Percentiles rank a stretch among this genome's conserved stretches.
These are phyloP conservation scores for Enteromius mattozi DNA, from an alignment of 2,797 vertebrate genomes.

Conservation along the genomic window DNA sequence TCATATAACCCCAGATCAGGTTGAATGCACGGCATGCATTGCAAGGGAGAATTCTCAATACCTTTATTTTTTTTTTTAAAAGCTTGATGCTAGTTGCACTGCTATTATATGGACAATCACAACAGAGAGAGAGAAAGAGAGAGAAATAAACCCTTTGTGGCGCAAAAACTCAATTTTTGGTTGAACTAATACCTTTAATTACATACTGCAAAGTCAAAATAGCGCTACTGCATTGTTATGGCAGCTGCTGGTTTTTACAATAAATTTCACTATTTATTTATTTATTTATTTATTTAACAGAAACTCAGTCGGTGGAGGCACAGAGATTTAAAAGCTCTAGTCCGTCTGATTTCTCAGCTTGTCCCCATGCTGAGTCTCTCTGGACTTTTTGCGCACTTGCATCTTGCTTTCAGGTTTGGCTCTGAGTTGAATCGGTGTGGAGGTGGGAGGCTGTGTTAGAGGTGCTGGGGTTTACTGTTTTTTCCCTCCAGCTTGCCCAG, in stretches of 20 bases:
- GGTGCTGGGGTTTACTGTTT: slow-evolving; percentile 11
- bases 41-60: not conserved
- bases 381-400: slow-evolving; percentile 23
- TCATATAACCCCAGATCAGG: not conserved
- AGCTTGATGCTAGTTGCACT: not conserved
- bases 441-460: slow-evolving; percentile 20
- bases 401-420: slow-evolving; percentile 21
- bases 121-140: not conserved
- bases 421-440: slow-evolving; percentile 11
- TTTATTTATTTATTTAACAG: no score
- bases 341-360: slow-evolving; percentile 21
- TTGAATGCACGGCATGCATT: not conserved
- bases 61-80: not conserved
- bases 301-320: not conserved
- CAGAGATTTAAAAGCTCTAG: slow-evolving; percentile 12
- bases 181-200: not conserved
- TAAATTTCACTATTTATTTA: no score
- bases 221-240: not conserved
- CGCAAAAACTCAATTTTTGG: not conserved
- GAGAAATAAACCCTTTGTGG: not conserved
- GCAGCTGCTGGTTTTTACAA: no score
- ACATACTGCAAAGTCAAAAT: not conserved
- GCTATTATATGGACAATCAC: not conserved
- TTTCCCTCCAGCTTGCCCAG: slow-evolving; percentile 22
- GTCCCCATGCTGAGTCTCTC: not conserved